phyloP scores from a whole-genome alignment of 2,113 vertebrate genomes.

The Elephantulus edwardii region DNA sequence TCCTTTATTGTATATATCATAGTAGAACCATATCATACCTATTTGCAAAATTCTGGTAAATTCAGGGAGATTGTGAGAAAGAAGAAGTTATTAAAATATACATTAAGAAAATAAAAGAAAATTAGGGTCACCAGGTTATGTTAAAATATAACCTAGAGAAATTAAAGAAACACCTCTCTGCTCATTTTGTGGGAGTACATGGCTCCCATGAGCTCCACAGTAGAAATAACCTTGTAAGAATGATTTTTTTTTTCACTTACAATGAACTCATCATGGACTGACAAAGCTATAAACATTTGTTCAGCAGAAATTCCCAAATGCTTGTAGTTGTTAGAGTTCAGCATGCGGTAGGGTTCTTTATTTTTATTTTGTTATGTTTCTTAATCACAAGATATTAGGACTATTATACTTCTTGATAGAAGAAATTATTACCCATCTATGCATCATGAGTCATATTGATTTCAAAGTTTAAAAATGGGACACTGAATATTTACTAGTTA shows the following conservation, averaged over 20 bases:
- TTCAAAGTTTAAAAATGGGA: not conserved
- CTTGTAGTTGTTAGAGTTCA: not conserved
- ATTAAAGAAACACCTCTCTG: not conserved
- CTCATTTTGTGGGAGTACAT: not conserved
- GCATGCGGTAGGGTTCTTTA: not conserved
- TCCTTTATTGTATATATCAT: not conserved
- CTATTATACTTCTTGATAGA: not conserved
- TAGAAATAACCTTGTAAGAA: not conserved
- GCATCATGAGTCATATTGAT: conserved; percentile 18
- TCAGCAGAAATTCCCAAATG: not conserved
- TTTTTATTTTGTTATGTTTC: too few species aligned
- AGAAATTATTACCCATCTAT: conserved; percentile 50
- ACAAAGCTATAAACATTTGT: not conserved
- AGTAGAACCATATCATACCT: not conserved
- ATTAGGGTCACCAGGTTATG: not conserved
- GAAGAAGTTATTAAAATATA: not conserved
- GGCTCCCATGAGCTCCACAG: not conserved
- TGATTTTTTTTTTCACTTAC: not conserved
- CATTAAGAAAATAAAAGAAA: not conserved
- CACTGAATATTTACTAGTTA: not conserved
- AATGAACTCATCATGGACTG: not conserved
- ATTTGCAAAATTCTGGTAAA: not conserved
- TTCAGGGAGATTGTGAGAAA: not conserved
- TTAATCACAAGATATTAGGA: not conserved
- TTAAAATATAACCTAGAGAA: not conserved